Conservation (phyloP, 2,113 vertebrate genomes). For the Ariopsis seemanni region DNA sequence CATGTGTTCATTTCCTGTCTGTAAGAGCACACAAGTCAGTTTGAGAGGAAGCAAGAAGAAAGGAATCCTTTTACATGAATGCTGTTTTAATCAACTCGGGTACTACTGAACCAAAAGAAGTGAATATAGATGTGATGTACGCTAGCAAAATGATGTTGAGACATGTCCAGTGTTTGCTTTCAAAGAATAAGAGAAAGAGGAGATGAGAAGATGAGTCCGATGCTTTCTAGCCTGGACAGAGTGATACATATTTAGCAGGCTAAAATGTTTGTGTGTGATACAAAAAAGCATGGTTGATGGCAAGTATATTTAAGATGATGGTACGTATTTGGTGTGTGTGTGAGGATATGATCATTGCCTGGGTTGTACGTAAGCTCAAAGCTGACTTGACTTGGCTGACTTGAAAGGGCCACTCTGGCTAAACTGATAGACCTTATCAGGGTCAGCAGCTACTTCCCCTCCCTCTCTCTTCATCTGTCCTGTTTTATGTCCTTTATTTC, state of each 20-base stretch:
- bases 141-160: background rate
- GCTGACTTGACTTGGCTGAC: conserved; percentile 30
- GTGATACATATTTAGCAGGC: background rate
- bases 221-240: background rate
- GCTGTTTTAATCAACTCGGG: background rate
- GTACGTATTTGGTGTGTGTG: background rate
- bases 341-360: conserved; percentile 38
- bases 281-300: background rate
- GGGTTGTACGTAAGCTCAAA: conserved; percentile 1
- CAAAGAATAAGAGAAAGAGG: background rate
- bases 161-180: background rate
- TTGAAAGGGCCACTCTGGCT: conserved; percentile 50
- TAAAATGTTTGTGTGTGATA: background rate
- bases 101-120: background rate
- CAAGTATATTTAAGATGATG: background rate
- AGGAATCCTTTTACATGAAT: background rate
- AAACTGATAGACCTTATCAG: conserved; percentile 76
- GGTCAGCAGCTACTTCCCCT: conserved; percentile 70
- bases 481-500: conserved; percentile 17
- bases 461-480: conserved; percentile 48
- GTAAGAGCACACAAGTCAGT: background rate
- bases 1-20: background rate
- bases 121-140: background rate
- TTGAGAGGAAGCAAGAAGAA: background rate
- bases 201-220: background rate